Conservation (phyloP, 2,888 invertebrate species). For the Incurvaria masculella region DNA sequence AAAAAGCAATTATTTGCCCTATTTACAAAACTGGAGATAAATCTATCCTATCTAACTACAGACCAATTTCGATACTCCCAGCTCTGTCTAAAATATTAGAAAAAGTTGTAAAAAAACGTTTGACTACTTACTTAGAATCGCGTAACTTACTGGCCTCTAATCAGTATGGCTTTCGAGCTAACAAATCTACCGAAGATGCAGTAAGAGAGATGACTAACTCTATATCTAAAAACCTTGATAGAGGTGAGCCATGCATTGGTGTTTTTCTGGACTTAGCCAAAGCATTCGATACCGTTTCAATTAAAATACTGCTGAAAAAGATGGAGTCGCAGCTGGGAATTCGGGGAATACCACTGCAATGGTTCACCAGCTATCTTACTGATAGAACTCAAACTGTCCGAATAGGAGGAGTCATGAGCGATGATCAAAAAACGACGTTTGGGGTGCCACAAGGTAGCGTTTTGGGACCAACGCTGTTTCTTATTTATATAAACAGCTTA, state of each 20-base stretch:
- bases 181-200: not conserved
- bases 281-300: not conserved
- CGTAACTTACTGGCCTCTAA: not conserved
- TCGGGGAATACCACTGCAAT: not conserved
- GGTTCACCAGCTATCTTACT: not conserved
- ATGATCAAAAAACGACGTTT: too few species aligned
- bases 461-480: too few species aligned
- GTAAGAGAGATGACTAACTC: not conserved
- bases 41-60: not conserved
- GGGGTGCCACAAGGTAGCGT: too few species aligned
- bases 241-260: not conserved
- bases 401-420: not conserved
- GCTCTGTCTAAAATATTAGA: constrained; percentile 1
- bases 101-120: not conserved
- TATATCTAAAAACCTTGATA: not conserved
- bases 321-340: not conserved
- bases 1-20: too few species aligned
- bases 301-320: not conserved
- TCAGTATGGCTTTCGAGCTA: not conserved
- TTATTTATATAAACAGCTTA: too few species aligned
- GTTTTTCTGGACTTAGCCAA: constrained; percentile 2
- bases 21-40: not conserved
- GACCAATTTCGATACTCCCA: constrained; percentile 1
- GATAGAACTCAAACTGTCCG: not conserved
- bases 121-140: not conserved